Percentiles rank a stretch among this genome's conserved stretches.
phyloP scores from a whole-genome alignment of 92 coral and sea anemone species.

The Actinostola sp. region DNA sequence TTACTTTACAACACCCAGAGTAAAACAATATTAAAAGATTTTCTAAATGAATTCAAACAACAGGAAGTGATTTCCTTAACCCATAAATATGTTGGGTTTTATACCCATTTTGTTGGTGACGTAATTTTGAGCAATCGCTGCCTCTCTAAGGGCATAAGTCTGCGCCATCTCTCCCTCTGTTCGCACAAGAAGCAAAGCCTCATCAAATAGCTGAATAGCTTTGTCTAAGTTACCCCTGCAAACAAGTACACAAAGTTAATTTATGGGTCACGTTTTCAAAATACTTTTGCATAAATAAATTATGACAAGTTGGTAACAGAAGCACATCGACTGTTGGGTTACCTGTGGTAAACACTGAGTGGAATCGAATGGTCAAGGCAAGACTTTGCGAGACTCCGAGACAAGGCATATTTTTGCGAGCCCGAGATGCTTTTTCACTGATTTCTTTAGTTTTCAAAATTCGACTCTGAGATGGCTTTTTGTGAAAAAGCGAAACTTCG shows the following conservation, averaged over 20 bases:
- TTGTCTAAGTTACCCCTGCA: slow-evolving; percentile 84
- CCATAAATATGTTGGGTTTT: slow-evolving; percentile 54
- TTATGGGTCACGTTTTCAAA: too few relatives aligned
- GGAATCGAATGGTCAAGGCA: too few relatives aligned
- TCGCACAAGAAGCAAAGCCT: slow-evolving; percentile 80
- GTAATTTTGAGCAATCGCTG: slow-evolving; percentile 94
- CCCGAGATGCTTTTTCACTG: too few relatives aligned
- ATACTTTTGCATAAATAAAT: too few relatives aligned
- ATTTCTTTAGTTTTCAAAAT: too few relatives aligned
- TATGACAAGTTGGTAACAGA: too few relatives aligned
- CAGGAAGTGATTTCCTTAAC: slow-evolving; percentile 3
- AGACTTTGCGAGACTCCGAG: too few relatives aligned
- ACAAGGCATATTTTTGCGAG: too few relatives aligned
- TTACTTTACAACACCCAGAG: neutral
- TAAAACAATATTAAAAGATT: neutral
- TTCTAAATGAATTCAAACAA: neutral
- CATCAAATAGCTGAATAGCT: slow-evolving; percentile 86
- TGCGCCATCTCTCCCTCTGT: slow-evolving; percentile 96
- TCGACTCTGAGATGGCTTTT: too few relatives aligned
- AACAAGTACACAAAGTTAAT: neutral
- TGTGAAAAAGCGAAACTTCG: too few relatives aligned
- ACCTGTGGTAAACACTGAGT: too few relatives aligned
- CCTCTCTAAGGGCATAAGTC: slow-evolving; percentile 90
- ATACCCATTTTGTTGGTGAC: slow-evolving; percentile 91
- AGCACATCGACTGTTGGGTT: too few relatives aligned